Evolutionary conservation across 2,888 invertebrate genomes (phyloP).

Genomic region (Thereva nobilitata): DNA sequence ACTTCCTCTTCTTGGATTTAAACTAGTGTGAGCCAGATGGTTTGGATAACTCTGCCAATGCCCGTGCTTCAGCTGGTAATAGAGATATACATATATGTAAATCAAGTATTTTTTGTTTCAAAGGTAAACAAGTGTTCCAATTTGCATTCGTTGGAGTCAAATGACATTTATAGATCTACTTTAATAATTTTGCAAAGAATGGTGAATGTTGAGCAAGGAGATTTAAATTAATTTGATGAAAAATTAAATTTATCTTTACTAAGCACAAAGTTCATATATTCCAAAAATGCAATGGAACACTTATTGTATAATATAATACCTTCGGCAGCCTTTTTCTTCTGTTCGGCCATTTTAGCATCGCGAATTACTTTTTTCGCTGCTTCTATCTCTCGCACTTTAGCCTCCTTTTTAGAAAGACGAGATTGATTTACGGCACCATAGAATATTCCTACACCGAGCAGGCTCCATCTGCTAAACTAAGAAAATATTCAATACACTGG

Average conservation of each 20-base stretch:
- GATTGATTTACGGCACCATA: conserved; percentile 77
- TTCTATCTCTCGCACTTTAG: conserved; percentile 68
- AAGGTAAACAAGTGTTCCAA: no score
- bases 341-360: conserved; percentile 72
- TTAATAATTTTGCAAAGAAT: no score
- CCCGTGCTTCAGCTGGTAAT: conserved; percentile 47
- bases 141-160: no score
- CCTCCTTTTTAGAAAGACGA: conserved; percentile 70
- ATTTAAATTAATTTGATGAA: no score
- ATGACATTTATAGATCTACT: no score
- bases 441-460: conserved; percentile 71
- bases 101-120: not conserved
- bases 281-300: not conserved
- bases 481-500: conserved; percentile 3
- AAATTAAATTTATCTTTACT: no score
- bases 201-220: no score
- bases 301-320: conserved; percentile 54
- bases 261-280: no score
- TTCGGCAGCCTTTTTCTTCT: conserved; percentile 68
- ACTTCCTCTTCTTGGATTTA: no score
- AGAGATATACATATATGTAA: not conserved
- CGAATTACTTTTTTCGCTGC: conserved; percentile 68
- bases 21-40: conserved; percentile 24
- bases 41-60: conserved; percentile 43
- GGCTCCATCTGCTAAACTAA: conserved; percentile 81